phyloP scores from a whole-genome alignment of 2,888 invertebrate species.

The Pachymerium ferrugineum region DNA sequence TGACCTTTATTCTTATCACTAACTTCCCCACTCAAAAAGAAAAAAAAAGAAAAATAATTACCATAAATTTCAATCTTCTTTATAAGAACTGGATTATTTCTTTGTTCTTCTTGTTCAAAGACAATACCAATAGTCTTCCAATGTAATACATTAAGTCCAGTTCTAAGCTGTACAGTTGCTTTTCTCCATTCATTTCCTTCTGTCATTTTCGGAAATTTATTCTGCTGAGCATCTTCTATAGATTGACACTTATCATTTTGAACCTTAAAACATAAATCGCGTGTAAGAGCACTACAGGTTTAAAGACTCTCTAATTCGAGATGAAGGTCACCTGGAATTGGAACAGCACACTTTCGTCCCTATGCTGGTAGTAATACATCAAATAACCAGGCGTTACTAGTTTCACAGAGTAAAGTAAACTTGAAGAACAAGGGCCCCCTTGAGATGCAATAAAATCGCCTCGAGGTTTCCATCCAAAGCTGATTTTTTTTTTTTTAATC shows the following conservation, averaged over 20 bases:
- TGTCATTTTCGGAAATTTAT: conserved; percentile 49
- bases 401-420: conserved; percentile 52
- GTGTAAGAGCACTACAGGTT: too few species aligned
- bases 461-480: conserved; percentile 51
- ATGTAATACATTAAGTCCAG: conserved; percentile 53
- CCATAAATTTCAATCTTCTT: conserved; percentile 49
- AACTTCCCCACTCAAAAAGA: background rate
- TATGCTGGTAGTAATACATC: conserved; percentile 53
- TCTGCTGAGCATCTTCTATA: conserved; percentile 47
- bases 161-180: conserved; percentile 47
- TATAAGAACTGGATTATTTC: conserved; percentile 49
- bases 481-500: conserved; percentile 38
- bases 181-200: conserved; percentile 51
- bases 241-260: conserved; percentile 54
- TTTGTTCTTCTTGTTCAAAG: conserved; percentile 39
- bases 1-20: background rate
- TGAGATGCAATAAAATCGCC: conserved; percentile 51
- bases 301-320: background rate
- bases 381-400: conserved; percentile 54
- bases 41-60: conserved; percentile 35
- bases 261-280: conserved; percentile 45
- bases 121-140: conserved; percentile 53
- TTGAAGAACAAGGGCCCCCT: conserved; percentile 52
- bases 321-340: conserved; percentile 50
- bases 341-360: conserved; percentile 49